Base-by-base conservation (phyloP, 1,140 invertebrate genomes). In the Anastatus disparis region DNA sequence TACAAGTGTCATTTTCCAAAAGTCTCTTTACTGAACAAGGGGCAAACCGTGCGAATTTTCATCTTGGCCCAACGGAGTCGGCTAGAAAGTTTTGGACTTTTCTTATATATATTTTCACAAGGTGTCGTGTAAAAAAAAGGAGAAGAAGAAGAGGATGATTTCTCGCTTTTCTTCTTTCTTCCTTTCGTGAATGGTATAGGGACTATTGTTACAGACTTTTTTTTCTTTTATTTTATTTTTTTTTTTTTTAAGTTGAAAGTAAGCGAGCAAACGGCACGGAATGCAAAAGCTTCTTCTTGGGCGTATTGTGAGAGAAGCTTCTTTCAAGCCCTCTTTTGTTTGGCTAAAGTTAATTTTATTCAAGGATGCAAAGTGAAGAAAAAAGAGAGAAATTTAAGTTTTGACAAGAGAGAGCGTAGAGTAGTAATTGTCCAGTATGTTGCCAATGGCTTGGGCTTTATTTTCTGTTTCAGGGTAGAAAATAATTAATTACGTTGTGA, bases 1-100 rank as follows among this genome's bases (percentile, higher is more conserved):
- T 66, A 56, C 65, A 68, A 68, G 65, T 66, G 65, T 68, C 65
- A 26, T 26, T 58, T 46, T 56, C 55, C 22, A 40, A 42, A n/a
- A 58, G 31, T 55, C 52, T 15, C 27, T n/a, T n/a, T 26, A 26
- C 10, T 26, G 15, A 1, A 24, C 6, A 24, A 13, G 10, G 65
- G 38, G 38, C 48, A 13, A 50, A 67, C 52, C 56, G 52, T 62
- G 56, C 31, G 66, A 59, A 67, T 48, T n/a, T 59, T 67, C 65
- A 59, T 67, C 59, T 38, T 15, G 24, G 31, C 31, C 31, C 4
- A 35, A 35, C 27, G 4, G 26, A 24, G 17, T 15, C 31, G 27
- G 53, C 17, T 17, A 24, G 26, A 35, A 35, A n/a, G n/a, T n/a
- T n/a, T n/a, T n/a, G n/a, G n/a, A n/a, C n/a, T n/a, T n/a, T n/a